Evolutionary conservation across 2,113 vertebrate genomes (phyloP).

Genomic region (Phaethon lepturus): DNA sequence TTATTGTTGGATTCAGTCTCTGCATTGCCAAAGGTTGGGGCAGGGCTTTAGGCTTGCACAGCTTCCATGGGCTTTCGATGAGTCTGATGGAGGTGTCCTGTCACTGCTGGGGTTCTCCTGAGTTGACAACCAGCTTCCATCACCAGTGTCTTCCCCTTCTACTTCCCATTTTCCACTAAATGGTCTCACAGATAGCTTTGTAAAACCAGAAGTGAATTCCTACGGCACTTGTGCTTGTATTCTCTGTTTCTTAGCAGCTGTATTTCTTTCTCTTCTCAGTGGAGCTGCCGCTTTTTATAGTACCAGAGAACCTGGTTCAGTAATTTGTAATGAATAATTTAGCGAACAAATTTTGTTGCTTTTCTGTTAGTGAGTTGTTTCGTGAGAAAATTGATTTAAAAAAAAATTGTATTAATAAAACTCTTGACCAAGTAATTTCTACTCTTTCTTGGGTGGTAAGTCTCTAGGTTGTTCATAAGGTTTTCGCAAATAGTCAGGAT

Average conservation of each 20-base stretch:
- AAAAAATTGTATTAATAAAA: not conserved
- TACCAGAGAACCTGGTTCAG: not conserved
- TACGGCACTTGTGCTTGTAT: not conserved
- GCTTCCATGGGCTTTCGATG: fast-evolving
- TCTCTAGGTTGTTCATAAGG: not conserved
- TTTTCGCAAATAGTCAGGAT: slow-evolving; percentile 20
- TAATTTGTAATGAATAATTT: not conserved
- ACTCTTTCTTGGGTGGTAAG: not conserved
- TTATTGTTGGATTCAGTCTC: fast-evolving
- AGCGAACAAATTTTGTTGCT: not conserved
- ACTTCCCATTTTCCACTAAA: not conserved
- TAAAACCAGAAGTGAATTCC: not conserved
- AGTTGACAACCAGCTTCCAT: not conserved
- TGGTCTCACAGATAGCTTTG: not conserved
- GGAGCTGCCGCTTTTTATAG: not conserved
- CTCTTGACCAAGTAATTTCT: not conserved
- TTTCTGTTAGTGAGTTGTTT: not conserved
- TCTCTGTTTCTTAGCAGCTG: not conserved
- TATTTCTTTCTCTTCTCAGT: not conserved
- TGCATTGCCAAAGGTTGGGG: not conserved
- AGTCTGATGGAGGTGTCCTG: not conserved
- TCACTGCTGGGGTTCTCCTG: not conserved
- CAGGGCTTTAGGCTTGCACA: not conserved
- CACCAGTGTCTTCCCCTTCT: not conserved
- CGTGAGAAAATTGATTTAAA: not conserved